Percentiles rank a stretch among this genome's conserved stretches.
These are phyloP conservation scores for Himalopsyche japonica DNA, from an alignment of 2,888 invertebrate genomes.

Conservation along the genomic window DNA sequence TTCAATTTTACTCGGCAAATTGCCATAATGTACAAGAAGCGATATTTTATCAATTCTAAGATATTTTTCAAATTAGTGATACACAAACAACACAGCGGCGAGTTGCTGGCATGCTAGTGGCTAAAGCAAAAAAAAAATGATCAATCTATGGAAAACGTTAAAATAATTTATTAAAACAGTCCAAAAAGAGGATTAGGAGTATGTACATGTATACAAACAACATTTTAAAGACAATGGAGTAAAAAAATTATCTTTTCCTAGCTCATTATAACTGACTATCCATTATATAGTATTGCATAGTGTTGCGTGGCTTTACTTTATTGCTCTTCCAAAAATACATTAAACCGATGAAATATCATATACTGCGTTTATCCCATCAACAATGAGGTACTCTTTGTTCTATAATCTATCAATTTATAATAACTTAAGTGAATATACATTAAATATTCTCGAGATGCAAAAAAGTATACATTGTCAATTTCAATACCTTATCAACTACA, in stretches of 20 bases:
- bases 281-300: background rate
- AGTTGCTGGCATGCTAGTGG: too few relatives aligned
- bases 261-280: background rate
- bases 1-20: too few relatives aligned
- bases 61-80: too few relatives aligned
- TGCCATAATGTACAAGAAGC: too few relatives aligned
- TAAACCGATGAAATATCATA: background rate
- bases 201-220: background rate
- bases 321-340: background rate
- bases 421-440: conserved; percentile 3
- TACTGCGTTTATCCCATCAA: conserved; percentile 1
- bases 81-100: too few relatives aligned
- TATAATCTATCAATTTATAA: conserved; percentile 26
- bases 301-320: background rate
- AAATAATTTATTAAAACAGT: too few relatives aligned
- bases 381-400: conserved; percentile 34
- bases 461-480: conserved; percentile 36
- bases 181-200: too few relatives aligned
- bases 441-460: conserved; percentile 25
- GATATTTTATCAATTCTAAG: too few relatives aligned
- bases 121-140: too few relatives aligned
- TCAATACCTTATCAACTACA: conserved; percentile 9
- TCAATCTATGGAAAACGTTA: too few relatives aligned
- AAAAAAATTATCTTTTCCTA: background rate
- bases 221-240: background rate